Evolutionary conservation across 2,113 vertebrate genomes (phyloP).

Genomic region (Laticauda laticaudata): DNA sequence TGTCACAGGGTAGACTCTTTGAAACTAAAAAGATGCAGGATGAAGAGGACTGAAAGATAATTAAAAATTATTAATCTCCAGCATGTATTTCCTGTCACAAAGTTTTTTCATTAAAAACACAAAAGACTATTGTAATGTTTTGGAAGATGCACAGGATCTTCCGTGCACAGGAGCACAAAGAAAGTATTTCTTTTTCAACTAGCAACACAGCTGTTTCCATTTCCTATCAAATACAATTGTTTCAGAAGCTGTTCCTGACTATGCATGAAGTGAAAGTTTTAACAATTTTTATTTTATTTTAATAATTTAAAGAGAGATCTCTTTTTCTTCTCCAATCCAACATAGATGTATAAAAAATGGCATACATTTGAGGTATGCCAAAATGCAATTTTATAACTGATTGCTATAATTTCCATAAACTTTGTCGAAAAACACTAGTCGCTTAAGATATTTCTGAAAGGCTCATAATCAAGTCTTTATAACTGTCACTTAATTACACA

Average conservation of each 20-base stretch:
- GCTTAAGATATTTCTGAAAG: conserved; percentile 54
- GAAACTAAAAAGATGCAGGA: neutral
- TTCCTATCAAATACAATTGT: neutral
- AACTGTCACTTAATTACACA: conserved; percentile 55
- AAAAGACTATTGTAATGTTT: neutral
- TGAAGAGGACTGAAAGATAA: neutral
- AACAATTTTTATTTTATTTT: neutral
- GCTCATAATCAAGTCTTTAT: conserved; percentile 66
- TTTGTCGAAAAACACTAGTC: conserved; percentile 60
- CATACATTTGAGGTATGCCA: conserved; percentile 39
- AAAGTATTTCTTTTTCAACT: neutral
- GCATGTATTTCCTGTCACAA: neutral
- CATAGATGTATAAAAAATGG: neutral
- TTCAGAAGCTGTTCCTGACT: neutral
- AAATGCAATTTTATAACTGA: conserved; percentile 58
- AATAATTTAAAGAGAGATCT: neutral
- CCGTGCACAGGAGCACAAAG: neutral
- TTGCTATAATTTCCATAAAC: conserved; percentile 65
- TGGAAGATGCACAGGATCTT: neutral
- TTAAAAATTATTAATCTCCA: neutral
- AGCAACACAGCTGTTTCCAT: neutral
- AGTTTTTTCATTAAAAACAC: neutral
- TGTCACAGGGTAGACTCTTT: neutral
- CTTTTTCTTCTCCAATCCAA: neutral
- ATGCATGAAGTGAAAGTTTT: neutral